A percentile compares a stretch with the other conserved stretches of the same genome.
phyloP scores from a whole-genome alignment of 2,888 invertebrate genomes.

The Furcula furcula region DNA sequence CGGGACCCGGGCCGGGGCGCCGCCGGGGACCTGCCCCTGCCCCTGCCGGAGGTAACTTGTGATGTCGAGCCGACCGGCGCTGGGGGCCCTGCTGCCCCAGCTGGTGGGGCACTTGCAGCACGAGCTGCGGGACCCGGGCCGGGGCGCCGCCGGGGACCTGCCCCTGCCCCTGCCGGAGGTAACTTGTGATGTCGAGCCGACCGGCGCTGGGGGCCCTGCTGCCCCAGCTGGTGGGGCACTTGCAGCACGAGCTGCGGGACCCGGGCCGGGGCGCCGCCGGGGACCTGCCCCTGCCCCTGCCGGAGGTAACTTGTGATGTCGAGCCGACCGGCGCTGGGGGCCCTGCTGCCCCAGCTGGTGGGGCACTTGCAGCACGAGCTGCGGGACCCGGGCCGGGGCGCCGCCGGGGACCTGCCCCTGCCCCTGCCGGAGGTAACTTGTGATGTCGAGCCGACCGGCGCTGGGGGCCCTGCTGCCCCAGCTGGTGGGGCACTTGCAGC shows the following conservation, averaged over 20 bases:
- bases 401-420: not conserved
- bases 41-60: conserved; percentile 68
- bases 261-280: conserved; percentile 36
- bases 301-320: conserved; percentile 43
- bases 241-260: conserved; percentile 84
- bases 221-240: conserved; percentile 90
- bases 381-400: not conserved
- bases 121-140: conserved; percentile 71
- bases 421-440: not conserved
- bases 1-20: conserved; percentile 49
- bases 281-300: conserved; percentile 32
- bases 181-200: conserved; percentile 87
- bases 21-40: conserved; percentile 24
- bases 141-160: conserved; percentile 27
- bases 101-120: conserved; percentile 90
- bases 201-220: conserved; percentile 91
- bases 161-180: conserved; percentile 46
- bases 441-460: too few species aligned
- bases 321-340: too few species aligned
- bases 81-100: conserved; percentile 91
- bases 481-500: not conserved
- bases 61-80: conserved; percentile 90
- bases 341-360: too few species aligned
- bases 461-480: too few species aligned
- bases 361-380: not conserved